Base-by-base conservation (phyloP, 2,797 vertebrate genomes). In the Hydrolagus colliei region DNA sequence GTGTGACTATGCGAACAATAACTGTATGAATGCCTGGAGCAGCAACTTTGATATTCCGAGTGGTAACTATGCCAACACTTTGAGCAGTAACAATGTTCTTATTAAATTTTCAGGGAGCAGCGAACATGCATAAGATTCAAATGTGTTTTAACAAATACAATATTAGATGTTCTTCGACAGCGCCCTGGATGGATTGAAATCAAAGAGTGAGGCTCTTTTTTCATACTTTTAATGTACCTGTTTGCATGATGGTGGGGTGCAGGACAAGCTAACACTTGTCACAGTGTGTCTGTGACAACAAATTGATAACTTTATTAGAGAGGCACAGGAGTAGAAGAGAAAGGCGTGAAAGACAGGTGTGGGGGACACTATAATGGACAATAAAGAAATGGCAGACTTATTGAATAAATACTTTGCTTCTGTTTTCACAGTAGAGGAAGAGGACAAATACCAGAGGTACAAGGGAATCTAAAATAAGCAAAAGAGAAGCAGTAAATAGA, bases 171-270 rank as follows among this genome's bases (percentile, higher is more conserved):
- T 59, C 93, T 97, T 77, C 91, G 89, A 32, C 92, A 93, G 87
- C 94, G 96, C 88, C 94, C 94, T 0, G 95, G 96, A 87, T 97
- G 96, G 96, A 87, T 94, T 20, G 96, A 97, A 91, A 95, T 95
- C 18, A 97, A 95, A 91, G 96, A 97, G 97, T 97, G 88, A 89
- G 90, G 4, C 9, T 18, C 62, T 32, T 32, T 32, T 4, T 72
- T 52, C n/a, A 8, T 35, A 35, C 22, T 80, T 22, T 35, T 61
- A 22, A 13, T 10, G 41, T 52, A 52, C 41, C 41, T 62, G 78
- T 10, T 10, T 62, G n/a, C 12, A 52, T 32, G 78, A 12, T 2
- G 6, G 16, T 41, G 16, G 27, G 16, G 18, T 20, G 65, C 41
- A 52, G 2, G 41, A 52, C 41, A 52, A 52, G 41, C 41, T 52